Evolutionary conservation across 2,888 invertebrate species (phyloP), one percentile per base, ranked within the genome.

Genomic region (Chrysomela aeneicollis): DNA sequence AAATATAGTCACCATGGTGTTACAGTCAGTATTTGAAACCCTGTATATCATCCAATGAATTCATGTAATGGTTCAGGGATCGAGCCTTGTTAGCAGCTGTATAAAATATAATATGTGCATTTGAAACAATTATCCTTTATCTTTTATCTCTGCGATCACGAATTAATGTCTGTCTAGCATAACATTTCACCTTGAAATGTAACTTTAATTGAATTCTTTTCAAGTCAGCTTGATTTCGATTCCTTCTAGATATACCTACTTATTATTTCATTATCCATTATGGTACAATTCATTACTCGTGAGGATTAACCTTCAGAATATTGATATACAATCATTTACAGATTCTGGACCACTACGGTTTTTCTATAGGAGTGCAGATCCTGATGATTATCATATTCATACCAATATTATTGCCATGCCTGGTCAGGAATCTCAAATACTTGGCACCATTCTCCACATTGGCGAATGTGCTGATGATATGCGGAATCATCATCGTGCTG

Each of bases 371-470:
- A 68, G 84, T 92, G 0, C 89, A 91, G 53, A 76, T 89, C 6
- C 91, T 92, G 79, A 93, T 94, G 92, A 85, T 88, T 37, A 84
- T 92, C 46, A 86, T 90, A 18, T 83, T 93, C 59, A 71, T 92
- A 1, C 93, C 93, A 0, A 89, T 94, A 51, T 82, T 92, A 53
- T 76, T 92, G 26, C 87, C 90, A 30, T 90, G 91, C 67, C 88
- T 92, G 85, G 90, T 94, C 58, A 87, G 93, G 51, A 89, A 91
- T 79, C 84, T 94, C 8, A 91, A 91, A 79, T 89, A 87, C 76
- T 82, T 95, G 57, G 91, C 94, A 2, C 92, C 92, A 0, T 86
- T 93, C 42, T 94, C 94, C 0, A 86, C 90, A 67, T 75, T 92
- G 55, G 94, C 95, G 10, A 95, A 94, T 81, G 77, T 92, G 8